phyloP scores from a whole-genome alignment of 2,888 invertebrate species.

The Gryllus longicercus region DNA sequence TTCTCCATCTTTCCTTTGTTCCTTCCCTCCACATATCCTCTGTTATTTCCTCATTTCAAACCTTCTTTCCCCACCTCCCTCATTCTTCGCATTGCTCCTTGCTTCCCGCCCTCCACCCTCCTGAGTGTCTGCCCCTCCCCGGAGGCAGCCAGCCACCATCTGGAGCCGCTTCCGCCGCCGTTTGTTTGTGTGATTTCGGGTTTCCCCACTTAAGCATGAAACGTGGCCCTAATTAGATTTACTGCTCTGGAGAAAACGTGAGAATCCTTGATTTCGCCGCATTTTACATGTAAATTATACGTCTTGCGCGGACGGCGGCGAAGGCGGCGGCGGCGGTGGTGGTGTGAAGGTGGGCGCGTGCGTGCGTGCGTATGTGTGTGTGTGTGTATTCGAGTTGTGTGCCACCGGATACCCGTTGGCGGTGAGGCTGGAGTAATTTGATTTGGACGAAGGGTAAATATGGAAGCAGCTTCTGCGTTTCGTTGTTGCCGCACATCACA shows the following conservation, averaged over 20 bases:
- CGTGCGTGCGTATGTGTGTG: neutral
- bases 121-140: neutral
- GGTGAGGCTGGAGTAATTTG: conserved; percentile 5
- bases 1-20: too few relatives aligned
- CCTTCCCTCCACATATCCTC: too few relatives aligned
- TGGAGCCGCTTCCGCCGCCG: neutral
- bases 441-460: conserved; percentile 1
- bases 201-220: conserved; percentile 8
- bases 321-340: neutral
- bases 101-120: neutral
- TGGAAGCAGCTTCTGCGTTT: neutral
- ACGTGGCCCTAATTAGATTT: conserved; percentile 6
- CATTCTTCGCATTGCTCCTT: too few relatives aligned
- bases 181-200: conserved; percentile 17
- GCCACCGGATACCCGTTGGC: neutral
- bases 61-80: too few relatives aligned
- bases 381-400: conserved; percentile 6
- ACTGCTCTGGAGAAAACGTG: neutral
- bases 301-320: conserved; percentile 11
- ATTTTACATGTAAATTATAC: conserved; percentile 24
- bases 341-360: neutral
- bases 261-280: conserved; percentile 8
- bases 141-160: neutral
- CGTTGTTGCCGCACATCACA: conserved; percentile 18
- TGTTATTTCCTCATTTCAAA: too few relatives aligned